Conservation (phyloP, 1,140 invertebrate species). For the Dermatophagoides farinae region DNA sequence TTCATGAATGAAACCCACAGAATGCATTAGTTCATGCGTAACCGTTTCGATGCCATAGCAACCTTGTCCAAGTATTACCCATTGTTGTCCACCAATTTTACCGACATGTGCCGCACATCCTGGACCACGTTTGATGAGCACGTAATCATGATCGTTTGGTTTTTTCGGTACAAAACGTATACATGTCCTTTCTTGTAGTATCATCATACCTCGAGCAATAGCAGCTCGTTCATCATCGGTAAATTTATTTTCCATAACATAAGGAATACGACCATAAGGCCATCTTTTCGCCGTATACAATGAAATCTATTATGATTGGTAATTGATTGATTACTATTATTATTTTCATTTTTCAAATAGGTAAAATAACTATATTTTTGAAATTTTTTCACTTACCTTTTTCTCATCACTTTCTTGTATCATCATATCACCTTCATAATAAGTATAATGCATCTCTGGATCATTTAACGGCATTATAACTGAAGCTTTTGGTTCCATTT, state of each 20-base stretch:
- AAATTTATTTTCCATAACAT: constrained; percentile 11
- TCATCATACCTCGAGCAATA: constrained; percentile 11
- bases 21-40: constrained; percentile 25
- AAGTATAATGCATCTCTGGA: constrained; percentile 1
- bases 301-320: background rate
- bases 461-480: constrained; percentile 2
- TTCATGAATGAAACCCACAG: constrained; percentile 27
- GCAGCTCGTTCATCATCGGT: constrained; percentile 10
- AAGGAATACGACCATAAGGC: constrained; percentile 14
- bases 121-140: background rate
- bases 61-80: constrained; percentile 16
- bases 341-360: too few species aligned
- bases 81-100: constrained; percentile 13
- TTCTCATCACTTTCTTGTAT: constrained; percentile 7
- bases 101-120: constrained; percentile 17
- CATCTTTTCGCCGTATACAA: constrained; percentile 12
- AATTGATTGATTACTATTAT: background rate
- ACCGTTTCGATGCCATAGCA: constrained; percentile 20
- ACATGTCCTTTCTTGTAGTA: constrained; percentile 10
- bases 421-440: constrained; percentile 13
- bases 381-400: background rate
- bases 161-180: constrained; percentile 12
- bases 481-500: background rate
- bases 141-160: constrained; percentile 1
- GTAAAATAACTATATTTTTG: background rate